Evolutionary conservation across 2,888 invertebrate genomes (phyloP).

Genomic region (Catocala fraxini): DNA sequence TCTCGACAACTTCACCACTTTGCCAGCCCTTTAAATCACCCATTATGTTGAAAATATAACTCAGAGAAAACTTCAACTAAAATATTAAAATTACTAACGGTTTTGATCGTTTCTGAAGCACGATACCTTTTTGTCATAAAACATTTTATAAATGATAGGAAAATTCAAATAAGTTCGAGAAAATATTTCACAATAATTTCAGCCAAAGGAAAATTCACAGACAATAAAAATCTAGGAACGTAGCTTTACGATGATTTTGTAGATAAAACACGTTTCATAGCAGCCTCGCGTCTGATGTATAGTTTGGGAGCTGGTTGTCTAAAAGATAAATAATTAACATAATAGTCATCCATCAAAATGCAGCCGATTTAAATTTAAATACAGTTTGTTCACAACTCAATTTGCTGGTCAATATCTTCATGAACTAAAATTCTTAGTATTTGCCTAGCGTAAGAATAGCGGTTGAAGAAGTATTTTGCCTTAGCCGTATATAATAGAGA

Average conservation of each 20-base stretch:
- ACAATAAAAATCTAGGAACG: constrained; percentile 12
- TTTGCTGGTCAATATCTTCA: too few species aligned
- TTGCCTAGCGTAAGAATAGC: too few species aligned
- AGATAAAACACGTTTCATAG: constrained; percentile 6
- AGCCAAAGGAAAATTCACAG: constrained; percentile 5
- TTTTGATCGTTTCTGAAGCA: not conserved
- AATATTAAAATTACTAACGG: not conserved
- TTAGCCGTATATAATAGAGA: too few species aligned
- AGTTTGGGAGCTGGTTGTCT: not conserved
- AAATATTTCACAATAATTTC: constrained; percentile 8
- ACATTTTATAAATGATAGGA: not conserved
- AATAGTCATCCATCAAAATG: too few species aligned
- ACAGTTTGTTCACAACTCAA: too few species aligned
- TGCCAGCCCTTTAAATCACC: not conserved
- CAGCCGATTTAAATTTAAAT: too few species aligned
- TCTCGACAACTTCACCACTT: not conserved
- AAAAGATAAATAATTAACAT: too few species aligned
- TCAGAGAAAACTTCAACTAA: not conserved
- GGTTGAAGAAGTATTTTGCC: too few species aligned
- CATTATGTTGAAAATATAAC: not conserved
- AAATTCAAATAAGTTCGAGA: constrained; percentile 6
- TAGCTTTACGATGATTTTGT: constrained; percentile 8
- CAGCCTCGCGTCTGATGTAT: not conserved
- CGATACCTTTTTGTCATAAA: not conserved
- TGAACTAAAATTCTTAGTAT: too few species aligned